Evolutionary conservation across 1,140 invertebrate species (phyloP), one percentile per base, ranked within the genome.

Genomic region (Plectrocnemia conspersa): DNA sequence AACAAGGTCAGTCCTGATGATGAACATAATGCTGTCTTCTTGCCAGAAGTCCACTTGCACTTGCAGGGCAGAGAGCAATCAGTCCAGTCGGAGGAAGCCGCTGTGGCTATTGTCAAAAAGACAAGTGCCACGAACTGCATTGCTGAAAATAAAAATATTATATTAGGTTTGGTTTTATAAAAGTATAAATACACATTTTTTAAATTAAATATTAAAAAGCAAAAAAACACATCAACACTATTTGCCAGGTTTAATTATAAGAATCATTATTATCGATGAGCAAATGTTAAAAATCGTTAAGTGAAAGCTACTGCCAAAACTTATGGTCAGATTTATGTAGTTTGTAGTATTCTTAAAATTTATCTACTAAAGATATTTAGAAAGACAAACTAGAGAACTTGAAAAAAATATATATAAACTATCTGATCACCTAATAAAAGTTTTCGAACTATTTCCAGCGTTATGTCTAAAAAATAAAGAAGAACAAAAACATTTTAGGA

Each of bases 11-110:
- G 79, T 45, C 85, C 83, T 19, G 85, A 82, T 52, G 85, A 82
- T 48, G 82, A 81, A 71, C 90, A 93, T 21, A 88, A 75, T 22
- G 89, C 90, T 1, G 88, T 89, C 64, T 90, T 90, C 70, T 92
- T 92, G 21, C 89, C 89, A 11, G 84, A 87, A 11, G 85, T 85
- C 90, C 91, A 93, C 72, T 89, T 91, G 77, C 90, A 93, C 56
- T 81, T 80, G 68, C 90, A 93, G 48, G 85, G 82, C 10, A 77
- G 68, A 67, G 89, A 91, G 62, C 73, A 75, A 64, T 88, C 85
- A 10, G 85, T 86, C 86, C 88, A 91, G 67, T 91, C 88, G 46
- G 70, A 71, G 50, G 67, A 68, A 40, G 69, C 72, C 64, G 70
- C 67, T 47, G 70, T 72, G 58, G 71, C 70, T 64, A 73, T 71